phyloP scores from a whole-genome alignment of 2,113 vertebrate genomes.

The Colius striatus region DNA sequence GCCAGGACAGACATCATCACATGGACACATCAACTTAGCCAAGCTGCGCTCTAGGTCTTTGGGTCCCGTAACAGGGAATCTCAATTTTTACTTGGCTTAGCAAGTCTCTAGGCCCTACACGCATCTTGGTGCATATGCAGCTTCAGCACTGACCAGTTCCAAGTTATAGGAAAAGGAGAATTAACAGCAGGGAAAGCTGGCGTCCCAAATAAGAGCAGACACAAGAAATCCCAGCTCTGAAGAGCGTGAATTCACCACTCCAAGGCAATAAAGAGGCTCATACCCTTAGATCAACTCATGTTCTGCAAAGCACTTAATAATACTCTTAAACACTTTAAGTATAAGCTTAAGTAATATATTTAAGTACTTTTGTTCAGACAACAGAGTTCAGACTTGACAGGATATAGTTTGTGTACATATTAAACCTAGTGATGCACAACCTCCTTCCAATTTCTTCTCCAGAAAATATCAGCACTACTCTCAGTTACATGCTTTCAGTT shows the following conservation, averaged over 20 bases:
- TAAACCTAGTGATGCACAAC: background rate
- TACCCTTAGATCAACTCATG: background rate
- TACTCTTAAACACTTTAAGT: background rate
- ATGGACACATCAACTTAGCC: background rate
- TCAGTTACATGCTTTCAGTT: background rate
- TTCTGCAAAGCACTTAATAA: background rate
- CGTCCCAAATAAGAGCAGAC: background rate
- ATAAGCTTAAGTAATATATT: background rate
- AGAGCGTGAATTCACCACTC: background rate
- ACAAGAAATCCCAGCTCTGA: background rate
- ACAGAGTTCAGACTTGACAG: background rate
- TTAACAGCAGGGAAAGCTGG: background rate
- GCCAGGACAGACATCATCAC: background rate
- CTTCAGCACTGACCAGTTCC: background rate
- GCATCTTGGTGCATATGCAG: accelerated
- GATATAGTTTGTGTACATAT: background rate
- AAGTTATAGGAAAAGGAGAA: background rate
- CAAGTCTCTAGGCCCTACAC: background rate
- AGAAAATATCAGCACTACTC: background rate
- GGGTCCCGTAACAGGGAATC: background rate
- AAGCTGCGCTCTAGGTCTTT: background rate
- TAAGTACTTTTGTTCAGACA: background rate
- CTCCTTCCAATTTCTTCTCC: background rate
- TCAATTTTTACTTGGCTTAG: background rate
- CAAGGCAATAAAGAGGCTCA: background rate